Base-by-base conservation (phyloP, 2,113 vertebrate genomes). In the Oreotrochilus melanogaster region DNA sequence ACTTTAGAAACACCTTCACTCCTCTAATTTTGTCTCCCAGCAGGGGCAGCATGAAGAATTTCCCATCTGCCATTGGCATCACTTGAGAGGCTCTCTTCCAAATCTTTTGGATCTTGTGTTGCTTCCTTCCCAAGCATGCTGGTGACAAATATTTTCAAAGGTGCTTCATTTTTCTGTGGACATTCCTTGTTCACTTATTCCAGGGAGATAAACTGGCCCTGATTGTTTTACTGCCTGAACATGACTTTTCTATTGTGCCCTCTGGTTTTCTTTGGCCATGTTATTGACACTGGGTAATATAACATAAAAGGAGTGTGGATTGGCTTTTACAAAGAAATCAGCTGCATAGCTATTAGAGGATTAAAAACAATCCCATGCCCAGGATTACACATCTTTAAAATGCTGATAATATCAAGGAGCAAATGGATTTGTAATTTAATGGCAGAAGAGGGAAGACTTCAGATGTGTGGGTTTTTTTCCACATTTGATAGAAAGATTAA, bases 281-380 rank as follows among this genome's bases (percentile, higher is more conserved):
- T 93, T 97, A 95, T 96, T 94, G 96, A 88, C 91, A 85, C 51
- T 31, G 81, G 82, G 61, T 94, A 95, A 95, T 92, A 71, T 66
- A 87, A 96, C 88, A 96, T 95, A 86, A 97, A 97, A 98, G 96
- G 72, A 80, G 92, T 39, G 60, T 73, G 86, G 80, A 92, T 73
- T 75, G 81, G 96, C 95, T 98, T 98, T 98, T 95, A 94, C 98
- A 97, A 97, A 98, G 96, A 97, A 97, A 88, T 95, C 94, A 74
- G 69, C 70, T 88, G 94, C 94, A 95, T 11, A 91, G 86, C 94
- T 89, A 73, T 60, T 71, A 92, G 79, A 88, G 80, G 95, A 97
- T 97, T 95, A 93, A 96, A 97, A 91, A 70, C 86, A 93, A 94
- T 96, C 71, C 93, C 62, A 54, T 80, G 86, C 64, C 75, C 35